phyloP scores from a whole-genome alignment of 2,888 invertebrate species.

The Apamea anceps region DNA sequence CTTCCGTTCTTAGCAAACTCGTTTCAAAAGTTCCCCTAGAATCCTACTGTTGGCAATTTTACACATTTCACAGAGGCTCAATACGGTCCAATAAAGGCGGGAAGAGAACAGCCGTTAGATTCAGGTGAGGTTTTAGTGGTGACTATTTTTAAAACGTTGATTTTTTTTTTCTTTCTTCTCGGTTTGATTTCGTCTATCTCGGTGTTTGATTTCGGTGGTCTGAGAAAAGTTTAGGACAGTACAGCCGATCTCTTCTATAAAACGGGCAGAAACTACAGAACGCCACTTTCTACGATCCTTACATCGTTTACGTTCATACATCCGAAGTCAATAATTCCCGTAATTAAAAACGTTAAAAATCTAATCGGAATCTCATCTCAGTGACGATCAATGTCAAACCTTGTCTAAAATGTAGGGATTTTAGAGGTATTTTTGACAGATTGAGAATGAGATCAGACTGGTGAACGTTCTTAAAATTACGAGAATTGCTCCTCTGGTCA shows the following conservation, averaged over 20 bases:
- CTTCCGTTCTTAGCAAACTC: constrained; percentile 74
- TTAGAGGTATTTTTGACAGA: too few relatives aligned
- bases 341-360: too few relatives aligned
- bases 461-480: too few relatives aligned
- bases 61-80: constrained; percentile 82
- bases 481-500: too few relatives aligned
- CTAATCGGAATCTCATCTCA: too few relatives aligned
- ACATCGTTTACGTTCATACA: too few relatives aligned
- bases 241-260: neutral
- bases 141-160: constrained; percentile 45
- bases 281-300: too few relatives aligned
- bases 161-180: neutral
- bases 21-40: constrained; percentile 77
- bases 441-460: too few relatives aligned
- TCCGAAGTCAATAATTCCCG: too few relatives aligned
- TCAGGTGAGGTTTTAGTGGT: constrained; percentile 53
- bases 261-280: too few relatives aligned
- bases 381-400: too few relatives aligned
- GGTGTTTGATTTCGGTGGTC: neutral
- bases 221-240: neutral
- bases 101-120: constrained; percentile 67
- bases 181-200: neutral
- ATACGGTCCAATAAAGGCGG: constrained; percentile 79
- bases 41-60: constrained; percentile 81
- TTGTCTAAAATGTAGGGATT: too few relatives aligned